A percentile compares a stretch with the other conserved stretches of the same genome.
Evolutionary conservation across 2,888 invertebrate species (phyloP).

Genomic region (Leptogaster cylindrica): DNA sequence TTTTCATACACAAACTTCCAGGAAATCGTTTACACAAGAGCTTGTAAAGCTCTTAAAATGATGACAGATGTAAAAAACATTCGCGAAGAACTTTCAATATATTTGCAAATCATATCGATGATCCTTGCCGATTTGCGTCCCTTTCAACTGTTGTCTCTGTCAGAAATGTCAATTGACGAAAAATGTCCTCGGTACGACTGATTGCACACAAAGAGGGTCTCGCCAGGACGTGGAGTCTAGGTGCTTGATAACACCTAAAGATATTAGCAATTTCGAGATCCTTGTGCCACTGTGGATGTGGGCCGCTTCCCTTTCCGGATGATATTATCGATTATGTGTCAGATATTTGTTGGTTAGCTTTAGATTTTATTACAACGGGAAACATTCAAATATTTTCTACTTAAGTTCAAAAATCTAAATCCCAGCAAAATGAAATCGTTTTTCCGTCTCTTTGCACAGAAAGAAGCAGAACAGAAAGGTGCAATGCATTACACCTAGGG

Average conservation of each 20-base stretch:
- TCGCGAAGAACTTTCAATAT: constrained; percentile 44
- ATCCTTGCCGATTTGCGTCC: constrained; percentile 16
- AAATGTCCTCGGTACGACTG: constrained; percentile 42
- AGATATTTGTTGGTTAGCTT: neutral
- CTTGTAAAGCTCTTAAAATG: constrained; percentile 35
- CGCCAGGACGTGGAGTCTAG: neutral
- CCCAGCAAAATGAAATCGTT: too few species aligned
- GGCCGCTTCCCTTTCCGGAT: neutral
- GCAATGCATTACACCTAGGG: neutral
- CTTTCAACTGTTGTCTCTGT: constrained; percentile 22
- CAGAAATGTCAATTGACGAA: constrained; percentile 43
- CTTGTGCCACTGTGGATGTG: neutral
- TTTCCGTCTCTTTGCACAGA: neutral
- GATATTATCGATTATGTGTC: neutral
- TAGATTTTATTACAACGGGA: constrained; percentile 16
- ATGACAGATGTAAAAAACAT: constrained; percentile 39
- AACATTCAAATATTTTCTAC: constrained; percentile 11
- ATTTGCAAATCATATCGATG: constrained; percentile 45
- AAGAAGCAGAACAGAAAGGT: neutral
- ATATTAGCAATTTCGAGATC: constrained; percentile 22
- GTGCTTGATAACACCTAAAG: neutral
- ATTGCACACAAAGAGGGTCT: constrained; percentile 32
- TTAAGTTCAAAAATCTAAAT: too few species aligned
- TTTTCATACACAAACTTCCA: too few species aligned
- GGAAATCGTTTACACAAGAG: constrained; percentile 26